A percentile compares a stretch with the other conserved stretches of the same genome.
Evolutionary conservation across 2,797 vertebrate species (phyloP).

Genomic region (Antennarius maculatus): DNA sequence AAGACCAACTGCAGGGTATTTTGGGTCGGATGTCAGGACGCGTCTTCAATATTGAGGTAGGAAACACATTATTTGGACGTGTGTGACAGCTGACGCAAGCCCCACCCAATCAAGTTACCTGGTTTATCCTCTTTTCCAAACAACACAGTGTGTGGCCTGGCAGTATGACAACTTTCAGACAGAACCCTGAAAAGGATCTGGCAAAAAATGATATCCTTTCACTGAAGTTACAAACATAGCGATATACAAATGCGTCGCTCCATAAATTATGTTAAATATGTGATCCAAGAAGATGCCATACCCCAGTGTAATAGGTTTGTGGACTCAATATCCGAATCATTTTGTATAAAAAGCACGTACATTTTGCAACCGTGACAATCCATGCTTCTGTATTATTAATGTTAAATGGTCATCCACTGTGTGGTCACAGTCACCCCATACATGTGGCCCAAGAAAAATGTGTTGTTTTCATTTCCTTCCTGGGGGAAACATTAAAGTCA

Average conservation of each 20-base stretch:
- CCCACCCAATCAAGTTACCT: slow-evolving; percentile 22
- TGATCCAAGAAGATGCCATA: background rate
- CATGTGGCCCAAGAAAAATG: slow-evolving; percentile 15
- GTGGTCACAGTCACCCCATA: too few species aligned
- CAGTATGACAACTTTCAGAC: slow-evolving; percentile 12
- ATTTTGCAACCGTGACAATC: background rate
- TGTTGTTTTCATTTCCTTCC: slow-evolving; percentile 4
- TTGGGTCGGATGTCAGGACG: background rate
- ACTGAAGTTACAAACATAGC: slow-evolving; percentile 4
- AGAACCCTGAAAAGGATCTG: slow-evolving; percentile 9
- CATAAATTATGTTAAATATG: slow-evolving; percentile 10
- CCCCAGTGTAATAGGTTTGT: background rate
- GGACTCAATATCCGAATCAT: background rate
- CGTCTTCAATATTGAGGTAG: background rate
- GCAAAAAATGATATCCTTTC: slow-evolving; percentile 3
- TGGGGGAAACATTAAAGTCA: slow-evolving; percentile 36
- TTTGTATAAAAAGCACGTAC: background rate
- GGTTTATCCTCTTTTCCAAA: slow-evolving; percentile 13
- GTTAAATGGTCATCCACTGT: background rate
- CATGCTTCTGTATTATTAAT: slow-evolving; percentile 9
- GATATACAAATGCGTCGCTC: background rate
- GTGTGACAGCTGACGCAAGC: slow-evolving; percentile 25
- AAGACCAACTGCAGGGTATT: background rate
- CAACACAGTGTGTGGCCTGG: slow-evolving; percentile 12
- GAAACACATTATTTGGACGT: slow-evolving; percentile 8